These are phyloP conservation scores for Apeltes quadracus DNA, from an alignment of 2,113 vertebrate genomes.

Conservation along the genomic window DNA sequence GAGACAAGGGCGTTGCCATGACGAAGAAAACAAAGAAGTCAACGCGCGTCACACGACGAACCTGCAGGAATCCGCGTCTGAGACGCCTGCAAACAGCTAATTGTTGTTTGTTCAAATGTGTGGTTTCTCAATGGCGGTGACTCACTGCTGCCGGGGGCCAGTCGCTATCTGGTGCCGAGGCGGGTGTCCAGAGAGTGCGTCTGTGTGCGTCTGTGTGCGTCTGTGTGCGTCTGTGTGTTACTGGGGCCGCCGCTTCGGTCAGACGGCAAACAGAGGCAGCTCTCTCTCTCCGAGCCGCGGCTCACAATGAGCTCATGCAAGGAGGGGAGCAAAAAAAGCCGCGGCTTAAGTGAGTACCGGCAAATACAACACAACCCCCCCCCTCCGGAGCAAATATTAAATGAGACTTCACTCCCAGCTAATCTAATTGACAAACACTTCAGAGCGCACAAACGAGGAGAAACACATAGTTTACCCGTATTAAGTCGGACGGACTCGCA, in stretches of 20 bases:
- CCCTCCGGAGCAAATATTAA: slow-evolving; percentile 65
- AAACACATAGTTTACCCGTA: slow-evolving; percentile 48
- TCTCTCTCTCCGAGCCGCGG: slow-evolving; percentile 61
- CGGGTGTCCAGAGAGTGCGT: slow-evolving; percentile 57
- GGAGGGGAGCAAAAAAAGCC: slow-evolving; percentile 56
- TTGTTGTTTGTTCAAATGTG: slow-evolving; percentile 71
- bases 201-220: slow-evolving; percentile 34
- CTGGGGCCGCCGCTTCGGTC: slow-evolving; percentile 68
- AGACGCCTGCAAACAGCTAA: slow-evolving; percentile 49
- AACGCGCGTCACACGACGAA: slow-evolving; percentile 3
- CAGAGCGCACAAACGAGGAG: slow-evolving; percentile 41
- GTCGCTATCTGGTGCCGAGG: slow-evolving; percentile 75
- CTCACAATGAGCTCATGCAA: slow-evolving; percentile 70
- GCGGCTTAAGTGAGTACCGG: slow-evolving; percentile 61
- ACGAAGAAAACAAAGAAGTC: slow-evolving; percentile 14
- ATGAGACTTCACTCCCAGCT: slow-evolving; percentile 62
- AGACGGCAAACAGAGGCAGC: slow-evolving; percentile 74
- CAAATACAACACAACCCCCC: slow-evolving; percentile 68
- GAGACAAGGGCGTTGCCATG: slow-evolving; percentile 27
- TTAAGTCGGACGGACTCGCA: slow-evolving; percentile 39
- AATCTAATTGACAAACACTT: slow-evolving; percentile 66
- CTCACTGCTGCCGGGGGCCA: slow-evolving; percentile 70
- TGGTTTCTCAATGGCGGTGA: slow-evolving; percentile 67
- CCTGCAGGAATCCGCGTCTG: slow-evolving; percentile 30
- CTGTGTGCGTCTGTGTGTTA: slow-evolving; percentile 34